Percentiles rank a stretch among this genome's conserved stretches.
Conservation (phyloP, 2,888 invertebrate genomes). For the Xestia ashworthii region DNA sequence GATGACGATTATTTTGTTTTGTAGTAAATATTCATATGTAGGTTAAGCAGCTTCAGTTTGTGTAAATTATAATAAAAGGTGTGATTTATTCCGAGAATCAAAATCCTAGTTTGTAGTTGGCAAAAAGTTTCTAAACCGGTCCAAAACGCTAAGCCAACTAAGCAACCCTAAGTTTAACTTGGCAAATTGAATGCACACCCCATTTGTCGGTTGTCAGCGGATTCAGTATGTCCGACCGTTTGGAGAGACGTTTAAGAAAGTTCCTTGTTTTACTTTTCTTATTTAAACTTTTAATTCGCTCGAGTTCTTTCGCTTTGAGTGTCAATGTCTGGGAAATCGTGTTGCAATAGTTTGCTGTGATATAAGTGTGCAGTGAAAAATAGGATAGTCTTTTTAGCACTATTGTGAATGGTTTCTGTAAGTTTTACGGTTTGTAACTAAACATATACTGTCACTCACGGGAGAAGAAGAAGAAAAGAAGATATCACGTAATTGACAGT, state of each 20-base stretch:
- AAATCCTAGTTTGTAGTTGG: not conserved
- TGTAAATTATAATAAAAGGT: not conserved
- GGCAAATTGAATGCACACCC: constrained; percentile 37
- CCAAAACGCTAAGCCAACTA: not conserved
- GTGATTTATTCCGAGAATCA: not conserved
- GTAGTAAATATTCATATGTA: not conserved
- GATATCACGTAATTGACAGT: too few species aligned
- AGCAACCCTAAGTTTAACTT: constrained; percentile 21
- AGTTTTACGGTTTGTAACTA: too few species aligned
- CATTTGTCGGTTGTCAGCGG: constrained; percentile 35
- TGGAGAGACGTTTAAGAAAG: constrained; percentile 1
- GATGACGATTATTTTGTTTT: not conserved
- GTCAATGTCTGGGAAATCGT: not conserved
- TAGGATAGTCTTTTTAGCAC: not conserved
- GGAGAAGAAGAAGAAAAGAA: too few species aligned
- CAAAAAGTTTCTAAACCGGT: not conserved
- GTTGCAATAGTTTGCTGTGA: not conserved
- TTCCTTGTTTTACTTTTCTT: not conserved
- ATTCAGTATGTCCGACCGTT: constrained; percentile 5
- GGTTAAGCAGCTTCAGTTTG: not conserved
- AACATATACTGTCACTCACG: too few species aligned
- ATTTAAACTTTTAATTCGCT: constrained; percentile 24
- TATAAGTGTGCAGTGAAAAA: not conserved
- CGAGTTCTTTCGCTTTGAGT: not conserved
- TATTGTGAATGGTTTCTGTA: not conserved